Conservation (phyloP, 2,113 vertebrate species). For the Urocynchramus pylzowi region DNA sequence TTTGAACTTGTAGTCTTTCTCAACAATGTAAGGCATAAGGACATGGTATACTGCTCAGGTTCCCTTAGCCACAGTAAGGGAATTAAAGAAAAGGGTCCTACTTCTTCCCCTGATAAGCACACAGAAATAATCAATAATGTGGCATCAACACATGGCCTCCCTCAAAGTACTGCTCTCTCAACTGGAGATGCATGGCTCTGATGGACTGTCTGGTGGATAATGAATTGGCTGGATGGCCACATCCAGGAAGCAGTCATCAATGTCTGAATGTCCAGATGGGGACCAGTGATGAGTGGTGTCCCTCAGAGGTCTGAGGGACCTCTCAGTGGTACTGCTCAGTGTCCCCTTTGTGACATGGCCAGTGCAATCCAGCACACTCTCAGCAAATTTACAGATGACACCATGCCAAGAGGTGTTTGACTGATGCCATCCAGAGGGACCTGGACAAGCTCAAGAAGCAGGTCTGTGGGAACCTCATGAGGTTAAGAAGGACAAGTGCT, state of each 20-base stretch:
- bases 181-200: accelerated
- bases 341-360: not conserved
- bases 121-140: not conserved
- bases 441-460: not conserved
- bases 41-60: accelerated
- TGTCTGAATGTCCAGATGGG: no score
- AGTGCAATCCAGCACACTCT: not conserved
- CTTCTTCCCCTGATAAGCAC: not conserved
- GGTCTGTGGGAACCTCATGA: accelerated
- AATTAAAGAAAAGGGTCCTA: not conserved
- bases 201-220: not conserved
- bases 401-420: not conserved
- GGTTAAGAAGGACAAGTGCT: not conserved
- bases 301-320: accelerated
- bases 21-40: not conserved
- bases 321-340: not conserved
- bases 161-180: not conserved
- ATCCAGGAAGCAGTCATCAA: not conserved
- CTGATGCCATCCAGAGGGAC: not conserved
- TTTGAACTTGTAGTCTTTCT: not conserved
- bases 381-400: not conserved
- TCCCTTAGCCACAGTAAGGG: not conserved
- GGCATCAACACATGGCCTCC: not conserved
- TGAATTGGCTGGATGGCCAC: accelerated
- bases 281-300: no score